Evolutionary conservation across 2,113 vertebrate species (phyloP).

Genomic region (Rhombomys opimus): DNA sequence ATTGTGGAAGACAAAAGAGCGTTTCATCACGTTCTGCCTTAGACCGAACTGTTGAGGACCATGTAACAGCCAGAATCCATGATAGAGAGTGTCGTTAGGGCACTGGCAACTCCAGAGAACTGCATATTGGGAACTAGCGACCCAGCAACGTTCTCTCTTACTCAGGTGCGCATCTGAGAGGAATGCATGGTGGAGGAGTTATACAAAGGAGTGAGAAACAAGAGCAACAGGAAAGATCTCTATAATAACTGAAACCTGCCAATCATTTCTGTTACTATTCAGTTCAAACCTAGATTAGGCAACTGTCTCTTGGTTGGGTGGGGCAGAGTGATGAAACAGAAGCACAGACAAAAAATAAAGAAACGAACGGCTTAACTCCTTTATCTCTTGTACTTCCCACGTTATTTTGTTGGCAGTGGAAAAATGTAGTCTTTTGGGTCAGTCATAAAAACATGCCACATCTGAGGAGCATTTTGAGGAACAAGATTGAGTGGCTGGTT

Average conservation of each 20-base stretch:
- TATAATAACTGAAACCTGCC: background rate
- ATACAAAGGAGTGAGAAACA: background rate
- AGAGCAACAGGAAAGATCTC: background rate
- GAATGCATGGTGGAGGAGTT: background rate
- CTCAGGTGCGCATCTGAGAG: background rate
- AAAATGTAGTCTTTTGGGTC: background rate
- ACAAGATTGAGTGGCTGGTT: background rate
- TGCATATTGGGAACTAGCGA: background rate
- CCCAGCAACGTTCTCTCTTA: background rate
- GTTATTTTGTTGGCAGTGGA: background rate
- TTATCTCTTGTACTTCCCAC: background rate
- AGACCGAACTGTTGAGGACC: background rate
- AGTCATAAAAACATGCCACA: background rate
- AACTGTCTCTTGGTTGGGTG: background rate
- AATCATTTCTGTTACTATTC: background rate
- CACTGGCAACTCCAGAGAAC: background rate
- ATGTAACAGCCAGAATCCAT: background rate
- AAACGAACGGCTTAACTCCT: background rate
- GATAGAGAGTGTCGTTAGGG: background rate
- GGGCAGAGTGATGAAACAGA: background rate
- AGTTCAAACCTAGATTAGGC: background rate
- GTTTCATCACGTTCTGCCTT: background rate
- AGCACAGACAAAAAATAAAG: background rate
- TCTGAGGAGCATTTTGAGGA: background rate
- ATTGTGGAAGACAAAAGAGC: background rate